Base-by-base conservation (phyloP, 2,113 vertebrate genomes). In the Mastomys natalensis region DNA sequence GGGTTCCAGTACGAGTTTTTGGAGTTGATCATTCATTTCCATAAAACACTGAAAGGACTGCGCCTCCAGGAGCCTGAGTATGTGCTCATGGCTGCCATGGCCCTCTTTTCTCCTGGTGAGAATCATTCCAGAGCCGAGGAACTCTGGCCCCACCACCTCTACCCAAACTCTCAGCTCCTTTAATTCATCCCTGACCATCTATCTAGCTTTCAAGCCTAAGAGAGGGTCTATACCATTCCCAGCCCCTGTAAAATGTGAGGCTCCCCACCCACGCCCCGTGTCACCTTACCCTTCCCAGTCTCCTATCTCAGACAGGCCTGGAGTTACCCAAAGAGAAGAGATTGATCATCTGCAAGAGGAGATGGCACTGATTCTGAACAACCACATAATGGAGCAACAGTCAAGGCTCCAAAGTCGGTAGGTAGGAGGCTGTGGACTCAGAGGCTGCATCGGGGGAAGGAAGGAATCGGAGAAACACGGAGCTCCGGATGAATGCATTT, bases 31-130 rank as follows among this genome's bases (percentile, higher is more conserved):
- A 97, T 99, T 73, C 98, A 96, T 87, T 99, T 99, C 95, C 99
- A 99, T 70, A 96, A 97, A 96, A 98, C 98, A 10, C 96, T 99
- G 89, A 97, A 95, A 84, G 98, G 96, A 31, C 98, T 99, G 43
- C 96, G 72, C 62, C 98, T 99, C 48, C 98, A 98, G 3, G 98
- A 99, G 45, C 97, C 98, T 0, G 99, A 99, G 96, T 99, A 99
- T 0, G 98, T 98, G 7, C 98, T 99, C 94, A 97, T 99, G 72
- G 98, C 98, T 85, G 98, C 98, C 34, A 94, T 98, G 96, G 97
- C 98, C 87, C 98, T 99, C 94, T 99, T 99, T 98, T 99, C 99
- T 0, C 99, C 99, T 10, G 98, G 99, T 99, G n/a, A 98, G 96
- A 29, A 1, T 2, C 51, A 72, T 45, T 45, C 87, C 87, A 81